Conservation (phyloP, 2,113 vertebrate species). For the Zosterops japonicus region DNA sequence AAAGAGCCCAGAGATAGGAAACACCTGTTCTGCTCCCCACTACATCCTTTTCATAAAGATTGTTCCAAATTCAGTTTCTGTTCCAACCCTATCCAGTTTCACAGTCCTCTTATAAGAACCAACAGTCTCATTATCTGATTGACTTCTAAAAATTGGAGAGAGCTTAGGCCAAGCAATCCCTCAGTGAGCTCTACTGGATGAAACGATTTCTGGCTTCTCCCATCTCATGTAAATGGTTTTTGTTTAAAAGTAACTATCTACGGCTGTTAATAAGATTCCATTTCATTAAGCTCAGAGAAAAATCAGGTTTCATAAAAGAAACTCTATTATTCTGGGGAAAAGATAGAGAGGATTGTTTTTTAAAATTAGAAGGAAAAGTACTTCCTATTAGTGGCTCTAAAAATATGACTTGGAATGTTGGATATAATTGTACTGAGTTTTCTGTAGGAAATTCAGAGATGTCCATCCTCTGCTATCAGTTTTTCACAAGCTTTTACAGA, state of each 20-base stretch:
- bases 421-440: neutral
- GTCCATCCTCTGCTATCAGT: neutral
- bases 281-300: neutral
- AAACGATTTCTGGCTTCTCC: constrained; percentile 25
- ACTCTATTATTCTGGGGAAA: neutral
- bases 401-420: neutral
- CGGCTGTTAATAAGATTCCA: neutral
- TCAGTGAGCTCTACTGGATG: neutral
- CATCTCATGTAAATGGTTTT: neutral
- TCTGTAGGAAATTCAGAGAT: constrained; percentile 28
- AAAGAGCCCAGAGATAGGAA: neutral
- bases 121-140: neutral
- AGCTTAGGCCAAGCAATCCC: neutral
- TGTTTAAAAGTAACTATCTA: neutral
- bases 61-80: neutral
- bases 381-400: neutral
- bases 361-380: neutral
- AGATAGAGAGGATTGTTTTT: neutral
- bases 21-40: neutral
- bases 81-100: neutral
- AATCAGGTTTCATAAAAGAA: neutral
- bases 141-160: neutral
- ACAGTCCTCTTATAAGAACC: neutral
- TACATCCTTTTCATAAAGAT: neutral
- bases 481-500: constrained; percentile 41